These are phyloP conservation scores for Gorsachius magnificus DNA, from an alignment of 2,797 vertebrate species.

Conservation along the genomic window DNA sequence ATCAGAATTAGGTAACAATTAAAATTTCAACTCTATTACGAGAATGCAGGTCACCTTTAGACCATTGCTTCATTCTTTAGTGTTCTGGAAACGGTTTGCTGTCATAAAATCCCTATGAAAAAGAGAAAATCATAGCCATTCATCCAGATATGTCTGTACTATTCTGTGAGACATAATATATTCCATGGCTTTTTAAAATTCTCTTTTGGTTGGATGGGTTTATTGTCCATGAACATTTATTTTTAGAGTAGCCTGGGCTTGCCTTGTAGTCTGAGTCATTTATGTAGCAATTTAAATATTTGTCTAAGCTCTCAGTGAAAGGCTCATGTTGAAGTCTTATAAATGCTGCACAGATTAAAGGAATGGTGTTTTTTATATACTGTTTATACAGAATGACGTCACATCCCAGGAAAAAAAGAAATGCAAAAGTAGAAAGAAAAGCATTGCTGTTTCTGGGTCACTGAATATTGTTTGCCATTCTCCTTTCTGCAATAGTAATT, in stretches of 20 bases:
- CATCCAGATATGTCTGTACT: neutral
- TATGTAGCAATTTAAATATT: slow-evolving; percentile 54
- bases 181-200: slow-evolving; percentile 52
- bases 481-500: neutral
- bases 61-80: neutral
- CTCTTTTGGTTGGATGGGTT: slow-evolving; percentile 45
- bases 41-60: neutral
- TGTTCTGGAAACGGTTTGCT: neutral
- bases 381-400: neutral
- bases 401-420: neutral
- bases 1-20: neutral
- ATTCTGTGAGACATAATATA: slow-evolving; percentile 16
- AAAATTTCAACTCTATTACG: neutral
- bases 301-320: slow-evolving; percentile 34
- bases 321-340: neutral
- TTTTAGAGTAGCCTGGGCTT: slow-evolving; percentile 39
- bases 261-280: slow-evolving; percentile 22
- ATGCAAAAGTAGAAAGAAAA: neutral
- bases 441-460: neutral
- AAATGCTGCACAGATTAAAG: slow-evolving; percentile 14
- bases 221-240: slow-evolving; percentile 54
- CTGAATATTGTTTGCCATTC: neutral
- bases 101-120: neutral
- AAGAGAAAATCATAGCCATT: slow-evolving; percentile 22
- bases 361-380: neutral